A percentile compares a stretch with the other conserved stretches of the same genome.
phyloP scores from a whole-genome alignment of 2,888 invertebrate species.

The Sphecodes monilicornis region DNA sequence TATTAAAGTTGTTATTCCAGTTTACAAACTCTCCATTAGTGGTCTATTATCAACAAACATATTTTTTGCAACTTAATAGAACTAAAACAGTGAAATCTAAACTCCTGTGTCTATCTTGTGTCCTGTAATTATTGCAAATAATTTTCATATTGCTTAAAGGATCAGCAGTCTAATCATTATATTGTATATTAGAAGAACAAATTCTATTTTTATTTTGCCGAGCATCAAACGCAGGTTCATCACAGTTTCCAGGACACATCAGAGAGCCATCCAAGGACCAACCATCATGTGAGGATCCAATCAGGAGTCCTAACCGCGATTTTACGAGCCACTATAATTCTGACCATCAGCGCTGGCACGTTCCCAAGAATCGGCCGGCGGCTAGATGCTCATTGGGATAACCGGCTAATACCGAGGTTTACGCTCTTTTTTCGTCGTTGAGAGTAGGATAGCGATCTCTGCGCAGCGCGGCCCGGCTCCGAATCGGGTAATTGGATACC shows the following conservation, averaged over 20 bases:
- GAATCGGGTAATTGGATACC: conserved; percentile 65
- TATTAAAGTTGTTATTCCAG: too few species aligned
- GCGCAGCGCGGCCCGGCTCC: conserved; percentile 13
- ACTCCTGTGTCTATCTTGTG: too few species aligned
- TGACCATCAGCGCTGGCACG: conserved; percentile 64
- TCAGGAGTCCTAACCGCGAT: conserved; percentile 47
- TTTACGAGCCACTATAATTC: conserved; percentile 61
- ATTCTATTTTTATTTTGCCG: background rate
- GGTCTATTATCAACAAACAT: too few species aligned
- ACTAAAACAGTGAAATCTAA: background rate
- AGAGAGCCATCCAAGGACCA: too few species aligned
- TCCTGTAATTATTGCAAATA: too few species aligned
- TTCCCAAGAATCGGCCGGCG: conserved; percentile 65
- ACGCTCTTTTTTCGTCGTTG: conserved; percentile 61
- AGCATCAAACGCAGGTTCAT: background rate
- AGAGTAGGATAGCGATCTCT: conserved; percentile 65
- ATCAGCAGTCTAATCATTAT: background rate
- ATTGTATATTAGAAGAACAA: background rate
- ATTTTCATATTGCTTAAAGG: background rate
- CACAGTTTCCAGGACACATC: conserved; percentile 5
- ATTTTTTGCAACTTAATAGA: background rate
- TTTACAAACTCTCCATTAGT: too few species aligned
- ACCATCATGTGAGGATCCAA: background rate
- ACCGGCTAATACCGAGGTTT: conserved; percentile 70
- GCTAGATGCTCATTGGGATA: conserved; percentile 68